These are phyloP conservation scores for Morpho helenor DNA, from an alignment of 2,888 invertebrate genomes.

Conservation along the genomic window DNA sequence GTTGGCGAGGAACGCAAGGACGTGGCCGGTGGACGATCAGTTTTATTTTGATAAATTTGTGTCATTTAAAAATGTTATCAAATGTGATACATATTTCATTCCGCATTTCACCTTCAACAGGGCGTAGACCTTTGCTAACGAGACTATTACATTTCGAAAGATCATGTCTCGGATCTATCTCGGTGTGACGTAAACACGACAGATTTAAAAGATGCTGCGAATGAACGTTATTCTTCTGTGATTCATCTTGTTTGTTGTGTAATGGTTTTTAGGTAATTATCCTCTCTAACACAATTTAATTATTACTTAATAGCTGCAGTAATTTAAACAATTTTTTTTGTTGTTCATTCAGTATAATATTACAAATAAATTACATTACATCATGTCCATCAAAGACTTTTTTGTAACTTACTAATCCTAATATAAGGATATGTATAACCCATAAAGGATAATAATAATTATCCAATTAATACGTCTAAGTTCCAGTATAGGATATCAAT, in stretches of 20 bases:
- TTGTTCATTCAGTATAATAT: too few species aligned
- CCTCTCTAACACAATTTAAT: too few species aligned
- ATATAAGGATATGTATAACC: too few species aligned
- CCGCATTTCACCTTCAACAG: conserved; percentile 8
- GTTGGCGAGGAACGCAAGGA: conserved; percentile 13
- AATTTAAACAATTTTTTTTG: too few species aligned
- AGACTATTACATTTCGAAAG: conserved; percentile 10
- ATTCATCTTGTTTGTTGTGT: neutral
- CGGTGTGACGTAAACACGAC: neutral
- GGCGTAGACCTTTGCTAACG: conserved; percentile 11
- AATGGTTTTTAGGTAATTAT: too few species aligned
- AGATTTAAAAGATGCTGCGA: neutral
- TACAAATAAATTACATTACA: too few species aligned
- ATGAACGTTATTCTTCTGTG: neutral
- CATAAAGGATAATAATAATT: too few species aligned
- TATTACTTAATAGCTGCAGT: too few species aligned
- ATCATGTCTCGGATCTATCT: conserved; percentile 5
- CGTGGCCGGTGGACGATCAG: conserved; percentile 2
- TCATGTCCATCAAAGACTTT: too few species aligned
- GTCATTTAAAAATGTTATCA: conserved; percentile 6
- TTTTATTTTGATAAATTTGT: conserved; percentile 12
- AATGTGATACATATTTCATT: conserved; percentile 6
- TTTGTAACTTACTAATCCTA: too few species aligned
- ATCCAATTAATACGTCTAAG: too few species aligned
- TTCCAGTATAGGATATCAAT: too few species aligned